These are phyloP conservation scores for Reticulitermes speratus DNA, from an alignment of 1,140 invertebrate species.

Conservation along the genomic window DNA sequence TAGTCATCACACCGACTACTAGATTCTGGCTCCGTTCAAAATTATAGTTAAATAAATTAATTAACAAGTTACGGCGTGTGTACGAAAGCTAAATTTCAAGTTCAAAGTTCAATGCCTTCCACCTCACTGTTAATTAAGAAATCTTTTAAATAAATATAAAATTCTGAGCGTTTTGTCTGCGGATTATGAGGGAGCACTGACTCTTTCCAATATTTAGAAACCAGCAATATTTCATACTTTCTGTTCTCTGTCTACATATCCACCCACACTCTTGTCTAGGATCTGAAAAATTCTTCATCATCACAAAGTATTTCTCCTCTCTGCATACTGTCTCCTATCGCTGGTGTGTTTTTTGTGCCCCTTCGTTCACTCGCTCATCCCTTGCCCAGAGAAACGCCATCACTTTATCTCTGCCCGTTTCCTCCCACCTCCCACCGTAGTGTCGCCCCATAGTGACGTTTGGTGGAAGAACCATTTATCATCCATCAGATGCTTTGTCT, in stretches of 20 bases:
- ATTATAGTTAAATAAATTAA: too few relatives aligned
- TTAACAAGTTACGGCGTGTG: too few relatives aligned
- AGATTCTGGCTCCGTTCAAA: too few relatives aligned
- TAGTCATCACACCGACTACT: too few relatives aligned
- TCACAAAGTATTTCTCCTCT: slow-evolving; percentile 6
- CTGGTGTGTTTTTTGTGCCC: background rate
- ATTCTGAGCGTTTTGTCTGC: too few relatives aligned
- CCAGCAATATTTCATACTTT: background rate
- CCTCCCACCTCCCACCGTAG: background rate
- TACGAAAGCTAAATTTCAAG: too few relatives aligned
- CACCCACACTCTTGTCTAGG: background rate
- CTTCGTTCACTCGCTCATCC: background rate
- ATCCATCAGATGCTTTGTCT: slow-evolving; percentile 18
- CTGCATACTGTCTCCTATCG: slow-evolving; percentile 14
- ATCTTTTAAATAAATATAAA: too few relatives aligned
- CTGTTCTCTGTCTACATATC: background rate
- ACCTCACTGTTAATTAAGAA: too few relatives aligned
- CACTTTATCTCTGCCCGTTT: slow-evolving; percentile 17
- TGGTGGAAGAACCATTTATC: slow-evolving; percentile 18
- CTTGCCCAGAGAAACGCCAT: slow-evolving; percentile 10
- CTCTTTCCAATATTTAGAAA: background rate
- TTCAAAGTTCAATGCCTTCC: too few relatives aligned
- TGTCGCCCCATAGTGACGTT: slow-evolving; percentile 16
- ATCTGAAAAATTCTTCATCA: slow-evolving; percentile 19
- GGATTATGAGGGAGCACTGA: too few relatives aligned